Conservation (phyloP, 2,797 vertebrate species). For the Chromobotia macracanthus region DNA sequence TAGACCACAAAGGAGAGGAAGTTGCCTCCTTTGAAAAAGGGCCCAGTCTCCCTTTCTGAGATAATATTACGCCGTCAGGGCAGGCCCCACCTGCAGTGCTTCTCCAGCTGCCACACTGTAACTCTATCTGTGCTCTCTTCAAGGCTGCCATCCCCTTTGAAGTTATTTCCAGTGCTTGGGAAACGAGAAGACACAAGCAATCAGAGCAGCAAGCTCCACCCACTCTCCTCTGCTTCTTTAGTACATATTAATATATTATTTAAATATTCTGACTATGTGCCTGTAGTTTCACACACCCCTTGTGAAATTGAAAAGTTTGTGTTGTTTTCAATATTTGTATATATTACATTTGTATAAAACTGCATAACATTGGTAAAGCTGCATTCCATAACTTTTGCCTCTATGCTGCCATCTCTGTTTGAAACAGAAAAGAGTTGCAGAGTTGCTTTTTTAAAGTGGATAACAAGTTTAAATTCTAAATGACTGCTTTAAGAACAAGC, state of each 20-base stretch:
- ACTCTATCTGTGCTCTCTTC: constrained; percentile 78
- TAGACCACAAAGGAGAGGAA: constrained; percentile 79
- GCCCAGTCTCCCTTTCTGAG: constrained; percentile 72
- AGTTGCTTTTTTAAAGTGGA: too few relatives aligned
- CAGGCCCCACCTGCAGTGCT: constrained; percentile 78
- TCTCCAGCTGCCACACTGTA: constrained; percentile 82
- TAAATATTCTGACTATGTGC: neutral
- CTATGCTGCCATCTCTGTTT: too few relatives aligned
- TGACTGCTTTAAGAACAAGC: too few relatives aligned
- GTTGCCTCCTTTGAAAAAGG: constrained; percentile 74
- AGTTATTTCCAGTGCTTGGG: constrained; percentile 87
- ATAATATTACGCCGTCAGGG: constrained; percentile 79
- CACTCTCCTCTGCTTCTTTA: neutral
- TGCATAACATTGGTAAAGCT: too few relatives aligned
- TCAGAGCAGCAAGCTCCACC: constrained; percentile 66
- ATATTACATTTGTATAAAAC: too few relatives aligned
- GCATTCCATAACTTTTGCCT: too few relatives aligned
- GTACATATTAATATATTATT: constrained; percentile 5
- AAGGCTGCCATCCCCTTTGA: constrained; percentile 82
- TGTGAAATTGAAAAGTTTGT: neutral
- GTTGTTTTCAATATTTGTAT: too few relatives aligned
- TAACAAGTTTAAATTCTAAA: too few relatives aligned
- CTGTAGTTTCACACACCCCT: too few relatives aligned
- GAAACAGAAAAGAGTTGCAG: too few relatives aligned
- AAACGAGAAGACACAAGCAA: constrained; percentile 62